Base-by-base conservation (phyloP, 2,888 invertebrate species). In the Phaedon cochleariae region DNA sequence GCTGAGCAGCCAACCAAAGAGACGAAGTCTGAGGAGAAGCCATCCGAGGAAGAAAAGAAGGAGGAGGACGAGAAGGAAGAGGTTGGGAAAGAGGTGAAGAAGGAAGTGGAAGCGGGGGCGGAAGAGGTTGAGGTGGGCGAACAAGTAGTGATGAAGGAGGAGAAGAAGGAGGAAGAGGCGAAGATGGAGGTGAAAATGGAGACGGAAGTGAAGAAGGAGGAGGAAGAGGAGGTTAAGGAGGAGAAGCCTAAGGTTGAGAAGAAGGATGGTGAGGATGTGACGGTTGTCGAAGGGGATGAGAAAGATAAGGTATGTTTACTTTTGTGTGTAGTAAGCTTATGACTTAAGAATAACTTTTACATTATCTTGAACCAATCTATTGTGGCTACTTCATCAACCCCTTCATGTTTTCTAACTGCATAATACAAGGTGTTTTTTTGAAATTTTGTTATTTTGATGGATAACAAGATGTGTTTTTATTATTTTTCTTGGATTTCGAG, bases 211-310 rank as follows among this genome's bases (percentile, higher is more conserved):
- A 26, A 62, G 9, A 62, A 65, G 15, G 87, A 73, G 0, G 87
- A 87, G 3, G 79, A 80, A 51, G 83, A 65, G 15, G 87, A 73
- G 0, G 87, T 87, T 3, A 80, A 80, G 52, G 83, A 82, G 34
- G 81, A 77, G 17, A 85, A 85, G 72, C 67, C 78, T 80, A 86
- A 76, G 59, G 45, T 74, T 7, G 86, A 88, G 59, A 85, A 87
- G 64, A 85, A 84, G 64, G 79, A 82, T 2, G 90, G 90, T 59
- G 90, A 90, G 51, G 90, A 90, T 63, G 89, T 90, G 10, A 90
- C 90, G n/a, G 84, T 90, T 2, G 88, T 90, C 76, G 88, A 89
- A 76, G 88, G 89, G 22, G 86, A 86, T 62, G 86, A 86, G 9
- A 83, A 85, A 53, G 76, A 41, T n/a, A 64, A 69, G 64, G 70